Conservation (phyloP, 2,888 invertebrate species). For the Mimachlamys varia region DNA sequence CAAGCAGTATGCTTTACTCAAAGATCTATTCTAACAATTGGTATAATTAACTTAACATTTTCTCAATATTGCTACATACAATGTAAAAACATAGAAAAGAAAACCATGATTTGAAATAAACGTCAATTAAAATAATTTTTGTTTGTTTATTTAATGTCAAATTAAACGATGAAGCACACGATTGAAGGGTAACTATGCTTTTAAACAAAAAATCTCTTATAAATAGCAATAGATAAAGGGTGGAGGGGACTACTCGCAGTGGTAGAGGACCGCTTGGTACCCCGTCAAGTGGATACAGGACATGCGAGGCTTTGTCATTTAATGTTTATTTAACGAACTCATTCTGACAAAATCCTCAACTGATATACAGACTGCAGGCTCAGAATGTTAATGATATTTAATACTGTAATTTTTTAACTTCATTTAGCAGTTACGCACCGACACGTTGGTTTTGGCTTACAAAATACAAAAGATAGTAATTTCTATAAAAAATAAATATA, state of each 20-base stretch:
- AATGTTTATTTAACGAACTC: background rate
- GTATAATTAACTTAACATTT: background rate
- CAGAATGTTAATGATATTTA: conserved; percentile 6
- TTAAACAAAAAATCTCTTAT: background rate
- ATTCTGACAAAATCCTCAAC: conserved; percentile 15
- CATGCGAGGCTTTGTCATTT: conserved; percentile 19
- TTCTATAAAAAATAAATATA: conserved; percentile 28
- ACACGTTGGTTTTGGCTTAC: background rate
- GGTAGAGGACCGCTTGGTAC: background rate
- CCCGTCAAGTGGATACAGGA: conserved; percentile 10
- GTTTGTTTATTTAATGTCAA: conserved; percentile 19
- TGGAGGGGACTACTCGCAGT: background rate
- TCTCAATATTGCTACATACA: background rate
- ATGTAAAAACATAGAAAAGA: background rate
- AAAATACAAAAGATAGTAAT: background rate
- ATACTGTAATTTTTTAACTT: conserved; percentile 20
- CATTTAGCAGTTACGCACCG: conserved; percentile 16
- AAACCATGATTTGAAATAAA: background rate
- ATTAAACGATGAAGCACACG: background rate
- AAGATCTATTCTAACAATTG: background rate
- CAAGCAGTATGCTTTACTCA: background rate
- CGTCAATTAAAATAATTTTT: background rate
- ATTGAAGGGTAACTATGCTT: background rate
- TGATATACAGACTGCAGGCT: background rate
- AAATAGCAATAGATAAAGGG: background rate